Base-by-base conservation (phyloP, 2,113 vertebrate species). In the Diphyllodes magnificus region DNA sequence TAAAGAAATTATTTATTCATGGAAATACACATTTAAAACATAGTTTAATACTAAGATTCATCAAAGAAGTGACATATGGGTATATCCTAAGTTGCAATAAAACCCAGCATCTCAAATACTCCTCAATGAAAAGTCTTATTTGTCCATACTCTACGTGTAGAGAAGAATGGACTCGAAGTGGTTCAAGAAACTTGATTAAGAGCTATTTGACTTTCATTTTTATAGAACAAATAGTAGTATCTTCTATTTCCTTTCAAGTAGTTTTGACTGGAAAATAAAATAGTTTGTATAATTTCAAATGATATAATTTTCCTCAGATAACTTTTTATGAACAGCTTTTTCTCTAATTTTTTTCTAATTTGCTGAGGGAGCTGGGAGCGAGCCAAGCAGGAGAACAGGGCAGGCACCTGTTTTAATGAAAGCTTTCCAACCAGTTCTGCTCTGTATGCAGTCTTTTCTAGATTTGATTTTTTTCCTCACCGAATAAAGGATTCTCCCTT, bases 261-360 rank as follows among this genome's bases (percentile, higher is more conserved):
- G 4, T 65, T 78, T 57, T 39, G 18, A 50, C 7, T 89, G 21
- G 27, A 68, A 88, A 82, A 70, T 56, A 33, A 50, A 56, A 39
- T 24, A 1, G 35, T 21, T 66, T 54, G 4, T 72, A 51, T 85
- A 1, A 49, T 78, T 91, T 79, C 30, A 59, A 53, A 47, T 47
- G 0, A 6, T 35, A 19, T n/a, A 0, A 19, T 66, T 71, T 88
- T 85, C 4, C 8, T 22, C 17, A 45, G 13, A 15, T 49, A 47
- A 33, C 5, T 3, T 65, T 51, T 81, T 53, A 14, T 70, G 28
- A 49, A 40, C 22, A 44, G 2, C 31, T 68, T 88, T 90, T n/a
- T 19, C 14, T 72, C 6, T 19, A 9, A 6, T 39, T 9, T 77
- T 65, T 60, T 73, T 69, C 17, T 75, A 4, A 44, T 66, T 77